These are phyloP conservation scores for Laticauda colubrina DNA, from an alignment of 2,113 vertebrate genomes.

Conservation along the genomic window DNA sequence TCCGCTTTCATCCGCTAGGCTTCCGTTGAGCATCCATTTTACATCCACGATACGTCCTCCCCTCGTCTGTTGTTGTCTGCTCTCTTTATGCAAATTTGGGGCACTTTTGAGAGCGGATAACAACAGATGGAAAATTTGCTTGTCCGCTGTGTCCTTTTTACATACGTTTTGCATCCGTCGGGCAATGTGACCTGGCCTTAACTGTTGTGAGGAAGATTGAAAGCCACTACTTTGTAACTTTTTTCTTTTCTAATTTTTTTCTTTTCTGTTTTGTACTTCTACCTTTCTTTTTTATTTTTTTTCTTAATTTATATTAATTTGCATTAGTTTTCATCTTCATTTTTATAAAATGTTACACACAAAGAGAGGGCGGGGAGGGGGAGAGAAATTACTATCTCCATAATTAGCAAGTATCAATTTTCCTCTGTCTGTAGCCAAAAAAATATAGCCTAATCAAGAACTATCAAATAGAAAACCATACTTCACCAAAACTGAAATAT, in stretches of 20 bases:
- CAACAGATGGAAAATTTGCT: too few relatives aligned
- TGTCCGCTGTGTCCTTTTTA: too few relatives aligned
- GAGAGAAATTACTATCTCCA: background rate
- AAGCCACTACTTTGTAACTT: background rate
- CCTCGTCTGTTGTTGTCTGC: too few relatives aligned
- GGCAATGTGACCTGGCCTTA: background rate
- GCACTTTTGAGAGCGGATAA: too few relatives aligned
- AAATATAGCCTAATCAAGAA: background rate
- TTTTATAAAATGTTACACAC: background rate
- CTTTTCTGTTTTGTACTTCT: background rate
- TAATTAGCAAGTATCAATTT: background rate
- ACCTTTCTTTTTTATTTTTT: background rate
- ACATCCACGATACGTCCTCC: too few relatives aligned
- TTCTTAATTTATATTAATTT: conserved; percentile 19
- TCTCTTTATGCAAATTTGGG: too few relatives aligned
- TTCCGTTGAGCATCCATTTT: too few relatives aligned
- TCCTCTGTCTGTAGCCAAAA: background rate
- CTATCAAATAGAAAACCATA: background rate
- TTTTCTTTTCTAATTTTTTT: background rate
- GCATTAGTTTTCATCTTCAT: background rate
- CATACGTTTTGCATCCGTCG: too few relatives aligned
- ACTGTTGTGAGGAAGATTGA: background rate
- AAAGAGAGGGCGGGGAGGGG: too few relatives aligned
- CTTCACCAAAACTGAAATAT: background rate
- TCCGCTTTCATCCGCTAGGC: too few relatives aligned